Conservation (phyloP, 2,888 invertebrate genomes). For the Parapristionchus giblindavisi region DNA sequence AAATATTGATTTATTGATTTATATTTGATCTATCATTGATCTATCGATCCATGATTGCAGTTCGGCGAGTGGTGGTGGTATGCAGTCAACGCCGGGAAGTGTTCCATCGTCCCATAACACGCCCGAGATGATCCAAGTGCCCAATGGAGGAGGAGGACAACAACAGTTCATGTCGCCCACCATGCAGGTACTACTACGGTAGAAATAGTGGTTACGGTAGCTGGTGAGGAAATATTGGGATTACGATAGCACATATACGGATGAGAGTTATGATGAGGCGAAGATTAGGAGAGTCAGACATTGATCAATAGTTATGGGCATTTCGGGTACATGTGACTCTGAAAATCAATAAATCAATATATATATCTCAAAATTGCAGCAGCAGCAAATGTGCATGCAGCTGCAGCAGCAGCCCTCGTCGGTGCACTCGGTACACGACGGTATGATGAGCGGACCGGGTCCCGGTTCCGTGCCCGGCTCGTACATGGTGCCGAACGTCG, state of each 20-base stretch:
- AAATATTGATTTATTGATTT: not conserved
- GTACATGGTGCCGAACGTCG: not conserved
- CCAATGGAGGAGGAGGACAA: not conserved
- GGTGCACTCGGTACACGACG: conserved; percentile 50
- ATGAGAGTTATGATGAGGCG: no score
- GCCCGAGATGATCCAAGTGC: conserved; percentile 4
- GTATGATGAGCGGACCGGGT: conserved; percentile 36
- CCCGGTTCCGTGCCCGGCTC: conserved; percentile 28
- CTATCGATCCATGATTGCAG: not conserved
- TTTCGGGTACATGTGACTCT: no score
- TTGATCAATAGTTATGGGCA: no score
- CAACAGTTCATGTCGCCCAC: conserved; percentile 9
- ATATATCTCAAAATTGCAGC: not conserved
- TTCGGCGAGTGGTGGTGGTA: conserved; percentile 17
- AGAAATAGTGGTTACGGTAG: no score
- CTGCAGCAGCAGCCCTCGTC: conserved; percentile 45
- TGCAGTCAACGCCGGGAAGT: conserved; percentile 52
- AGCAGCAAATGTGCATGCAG: not conserved
- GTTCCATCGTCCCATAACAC: conserved; percentile 41
- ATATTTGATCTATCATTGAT: not conserved
- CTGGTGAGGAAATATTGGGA: no score
- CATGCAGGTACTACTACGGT: not conserved
- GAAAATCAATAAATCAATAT: no score
- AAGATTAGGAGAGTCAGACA: no score
- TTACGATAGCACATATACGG: no score